Conservation (phyloP, 2,797 vertebrate species). For the Melopsittacus undulatus region DNA sequence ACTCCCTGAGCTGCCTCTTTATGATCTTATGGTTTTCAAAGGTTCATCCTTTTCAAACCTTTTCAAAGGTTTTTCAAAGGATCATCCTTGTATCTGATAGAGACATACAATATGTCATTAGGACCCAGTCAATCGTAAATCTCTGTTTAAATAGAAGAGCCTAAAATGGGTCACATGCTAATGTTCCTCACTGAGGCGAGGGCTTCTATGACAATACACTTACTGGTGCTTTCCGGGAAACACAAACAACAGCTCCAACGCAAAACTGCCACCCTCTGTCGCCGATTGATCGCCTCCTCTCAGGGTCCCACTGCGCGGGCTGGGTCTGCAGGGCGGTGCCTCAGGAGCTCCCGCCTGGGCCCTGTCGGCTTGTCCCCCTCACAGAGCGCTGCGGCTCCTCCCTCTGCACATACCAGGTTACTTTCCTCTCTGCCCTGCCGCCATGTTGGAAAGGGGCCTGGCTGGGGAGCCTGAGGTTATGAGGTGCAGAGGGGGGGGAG, state of each 20-base stretch:
- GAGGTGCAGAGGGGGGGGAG: fast-evolving
- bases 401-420: fast-evolving
- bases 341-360: fast-evolving
- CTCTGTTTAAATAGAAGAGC: fast-evolving
- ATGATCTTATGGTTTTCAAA: fast-evolving
- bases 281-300: neutral
- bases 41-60: too few relatives aligned
- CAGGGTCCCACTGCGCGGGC: neutral
- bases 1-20: fast-evolving
- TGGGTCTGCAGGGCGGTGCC: too few relatives aligned
- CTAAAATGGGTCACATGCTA: fast-evolving
- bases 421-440: fast-evolving
- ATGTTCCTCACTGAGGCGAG: neutral
- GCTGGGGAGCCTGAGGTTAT: fast-evolving
- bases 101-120: fast-evolving
- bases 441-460: fast-evolving
- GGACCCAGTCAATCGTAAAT: fast-evolving
- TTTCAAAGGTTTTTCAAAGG: neutral
- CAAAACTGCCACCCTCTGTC: neutral
- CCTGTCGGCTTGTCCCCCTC: fast-evolving
- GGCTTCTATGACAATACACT: neutral
- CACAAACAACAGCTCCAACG: neutral
- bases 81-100: fast-evolving
- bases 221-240: neutral
- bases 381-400: fast-evolving